Percentiles rank a stretch among this genome's conserved stretches.
These are phyloP conservation scores for Drosophila maculinotata DNA, from an alignment of 2,888 invertebrate genomes.

Conservation along the genomic window DNA sequence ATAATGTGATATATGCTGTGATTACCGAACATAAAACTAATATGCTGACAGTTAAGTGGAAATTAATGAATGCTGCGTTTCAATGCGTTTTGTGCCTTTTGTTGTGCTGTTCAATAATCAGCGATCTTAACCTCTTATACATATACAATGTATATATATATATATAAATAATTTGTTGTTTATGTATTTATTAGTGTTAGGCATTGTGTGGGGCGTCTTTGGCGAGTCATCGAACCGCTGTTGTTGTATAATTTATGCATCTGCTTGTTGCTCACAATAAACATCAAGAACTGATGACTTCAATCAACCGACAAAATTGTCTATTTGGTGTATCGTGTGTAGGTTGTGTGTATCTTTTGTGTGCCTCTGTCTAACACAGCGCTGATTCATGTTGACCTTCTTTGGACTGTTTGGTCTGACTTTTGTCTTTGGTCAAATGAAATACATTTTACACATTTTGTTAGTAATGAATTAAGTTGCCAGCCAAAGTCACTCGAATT, in stretches of 20 bases:
- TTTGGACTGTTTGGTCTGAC: conserved; percentile 32
- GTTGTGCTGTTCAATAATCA: conserved; percentile 7
- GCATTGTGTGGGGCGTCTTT: conserved; percentile 22
- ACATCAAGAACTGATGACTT: conserved; percentile 60
- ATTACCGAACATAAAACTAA: conserved; percentile 57
- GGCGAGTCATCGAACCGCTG: conserved; percentile 52
- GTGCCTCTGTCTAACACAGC: conserved; percentile 13
- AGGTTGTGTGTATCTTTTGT: conserved; percentile 24
- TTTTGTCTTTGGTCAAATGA: conserved; percentile 32
- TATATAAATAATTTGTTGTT: conserved; percentile 19
- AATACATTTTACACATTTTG: conserved; percentile 32
- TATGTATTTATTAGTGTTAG: conserved; percentile 42
- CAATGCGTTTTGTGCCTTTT: conserved; percentile 45
- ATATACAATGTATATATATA: neutral
- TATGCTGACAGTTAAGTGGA: conserved; percentile 61
- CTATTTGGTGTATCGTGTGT: conserved; percentile 34
- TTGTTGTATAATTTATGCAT: conserved; percentile 56
- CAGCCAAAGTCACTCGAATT: conserved; percentile 44
- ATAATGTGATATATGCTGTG: conserved; percentile 44
- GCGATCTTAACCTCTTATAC: neutral
- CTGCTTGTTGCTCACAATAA: conserved; percentile 46
- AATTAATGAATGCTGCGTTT: conserved; percentile 46
- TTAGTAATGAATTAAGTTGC: conserved; percentile 14
- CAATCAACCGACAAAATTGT: conserved; percentile 52
- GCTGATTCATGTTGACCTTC: conserved; percentile 64